Evolutionary conservation across 2,888 invertebrate species (phyloP), one percentile per base, ranked within the genome.

Genomic region (Pimpla rufipes): DNA sequence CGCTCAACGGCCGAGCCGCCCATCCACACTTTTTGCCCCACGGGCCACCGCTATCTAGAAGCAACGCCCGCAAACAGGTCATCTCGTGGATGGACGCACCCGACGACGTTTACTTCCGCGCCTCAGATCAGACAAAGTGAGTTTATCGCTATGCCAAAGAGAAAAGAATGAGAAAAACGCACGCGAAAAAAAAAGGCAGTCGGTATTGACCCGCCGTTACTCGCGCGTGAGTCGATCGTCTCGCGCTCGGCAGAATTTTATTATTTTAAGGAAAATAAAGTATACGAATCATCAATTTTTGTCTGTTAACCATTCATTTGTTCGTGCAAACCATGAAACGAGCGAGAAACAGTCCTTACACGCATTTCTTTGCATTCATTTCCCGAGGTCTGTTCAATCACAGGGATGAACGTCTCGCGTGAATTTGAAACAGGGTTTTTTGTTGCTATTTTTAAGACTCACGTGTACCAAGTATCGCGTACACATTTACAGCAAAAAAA

Each of bases 31-130:
- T 90, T 86, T 84, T 92, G 87, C 86, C 93, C 83, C 89, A 93
- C 86, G 90, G 93, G 84, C 87, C 94, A 95, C 95, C 96, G 96
- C 88, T 98, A 96, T 94, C 98, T 96, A 90, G 97, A 97, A 94
- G 97, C 88, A 93, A 93, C 70, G 93, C 92, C 2, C 95, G 98
- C 68, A 98, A 98, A 92, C 98, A 98, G 94, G 98, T 98, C 90
- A 98, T 98, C 93, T 98, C 98, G 92, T 98, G 98, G 98, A 98
- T 98, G 97, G 99, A 99, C 94, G 98, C 98, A 79, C 98, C 98
- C 23, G 99, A 99, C 93, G 99, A 99, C 94, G 97, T 99, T 87
- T 99, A 98, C 94, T 99, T 98, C 94, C 96, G 97, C 93, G 98
- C 98, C 89, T 98, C 97, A 64, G 97, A 97, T 89, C 95, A 96